phyloP scores from a whole-genome alignment of 1,140 invertebrate genomes.

The Bombus turneri region DNA sequence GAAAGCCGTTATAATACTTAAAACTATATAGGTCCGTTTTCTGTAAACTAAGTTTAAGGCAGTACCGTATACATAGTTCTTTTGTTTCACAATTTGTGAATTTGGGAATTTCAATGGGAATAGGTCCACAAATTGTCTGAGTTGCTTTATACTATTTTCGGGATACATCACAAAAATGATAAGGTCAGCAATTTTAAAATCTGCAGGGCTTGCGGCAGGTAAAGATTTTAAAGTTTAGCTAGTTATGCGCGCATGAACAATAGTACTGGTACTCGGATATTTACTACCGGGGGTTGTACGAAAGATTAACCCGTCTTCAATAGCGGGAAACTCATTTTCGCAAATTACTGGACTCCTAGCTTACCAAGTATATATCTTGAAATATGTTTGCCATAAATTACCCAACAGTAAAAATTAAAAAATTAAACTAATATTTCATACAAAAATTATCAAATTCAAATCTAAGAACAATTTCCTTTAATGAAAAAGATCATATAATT shows the following conservation, averaged over 20 bases:
- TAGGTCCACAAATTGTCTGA: no score
- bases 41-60: neutral
- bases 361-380: no score
- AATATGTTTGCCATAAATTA: no score
- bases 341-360: no score
- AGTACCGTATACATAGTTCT: neutral
- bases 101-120: no score
- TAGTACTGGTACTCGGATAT: constrained; percentile 18
- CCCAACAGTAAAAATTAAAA: no score
- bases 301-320: neutral
- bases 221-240: constrained; percentile 5
- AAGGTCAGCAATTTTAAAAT: neutral
- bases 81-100: no score
- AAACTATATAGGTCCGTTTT: neutral
- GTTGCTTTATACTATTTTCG: neutral
- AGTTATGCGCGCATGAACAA: neutral
- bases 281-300: neutral
- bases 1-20: no score
- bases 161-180: accelerated
- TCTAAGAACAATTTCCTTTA: no score
- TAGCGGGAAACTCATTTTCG: accelerated
- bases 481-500: neutral
- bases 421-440: no score
- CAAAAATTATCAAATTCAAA: neutral
- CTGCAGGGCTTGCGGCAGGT: no score